These are phyloP conservation scores for Halictus quadricinctus DNA, from an alignment of 2,888 invertebrate genomes.

Conservation along the genomic window DNA sequence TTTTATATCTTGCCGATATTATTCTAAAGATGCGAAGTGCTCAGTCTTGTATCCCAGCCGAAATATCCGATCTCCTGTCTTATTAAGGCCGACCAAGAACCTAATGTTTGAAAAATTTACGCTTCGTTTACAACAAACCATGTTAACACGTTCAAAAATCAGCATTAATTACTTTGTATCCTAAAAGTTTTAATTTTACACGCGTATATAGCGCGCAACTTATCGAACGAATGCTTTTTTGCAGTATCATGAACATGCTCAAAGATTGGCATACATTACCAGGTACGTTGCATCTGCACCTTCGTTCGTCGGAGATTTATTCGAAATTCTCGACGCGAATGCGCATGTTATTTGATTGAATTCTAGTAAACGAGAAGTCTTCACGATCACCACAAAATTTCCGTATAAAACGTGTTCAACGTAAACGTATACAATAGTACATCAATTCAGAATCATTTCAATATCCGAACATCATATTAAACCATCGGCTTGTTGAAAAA, in stretches of 20 bases:
- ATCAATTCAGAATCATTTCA: neutral
- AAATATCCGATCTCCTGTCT: constrained; percentile 66
- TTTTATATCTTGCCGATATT: constrained; percentile 58
- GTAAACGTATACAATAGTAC: neutral
- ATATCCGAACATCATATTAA: constrained; percentile 6
- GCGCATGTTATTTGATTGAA: neutral
- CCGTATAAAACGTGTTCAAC: neutral
- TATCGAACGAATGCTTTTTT: constrained; percentile 33
- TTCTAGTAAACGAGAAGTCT: neutral
- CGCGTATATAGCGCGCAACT: constrained; percentile 1
- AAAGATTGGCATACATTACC: constrained; percentile 2
- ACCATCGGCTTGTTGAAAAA: constrained; percentile 10
- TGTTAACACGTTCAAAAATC: constrained; percentile 37
- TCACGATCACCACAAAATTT: neutral
- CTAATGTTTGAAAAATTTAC: constrained; percentile 41
- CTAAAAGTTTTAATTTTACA: constrained; percentile 16
- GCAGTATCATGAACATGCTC: constrained; percentile 14
- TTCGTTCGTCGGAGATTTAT: neutral
- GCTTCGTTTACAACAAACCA: constrained; percentile 45
- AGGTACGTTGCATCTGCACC: neutral
- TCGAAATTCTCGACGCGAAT: neutral
- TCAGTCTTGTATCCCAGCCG: constrained; percentile 78
- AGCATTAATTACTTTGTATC: constrained; percentile 2
- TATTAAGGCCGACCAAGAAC: constrained; percentile 65
- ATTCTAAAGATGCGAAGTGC: constrained; percentile 71